Percentiles rank a stretch among this genome's conserved stretches.
Evolutionary conservation across 2,888 invertebrate species (phyloP).

Genomic region (Bursaphelenchus okinawaensis): DNA sequence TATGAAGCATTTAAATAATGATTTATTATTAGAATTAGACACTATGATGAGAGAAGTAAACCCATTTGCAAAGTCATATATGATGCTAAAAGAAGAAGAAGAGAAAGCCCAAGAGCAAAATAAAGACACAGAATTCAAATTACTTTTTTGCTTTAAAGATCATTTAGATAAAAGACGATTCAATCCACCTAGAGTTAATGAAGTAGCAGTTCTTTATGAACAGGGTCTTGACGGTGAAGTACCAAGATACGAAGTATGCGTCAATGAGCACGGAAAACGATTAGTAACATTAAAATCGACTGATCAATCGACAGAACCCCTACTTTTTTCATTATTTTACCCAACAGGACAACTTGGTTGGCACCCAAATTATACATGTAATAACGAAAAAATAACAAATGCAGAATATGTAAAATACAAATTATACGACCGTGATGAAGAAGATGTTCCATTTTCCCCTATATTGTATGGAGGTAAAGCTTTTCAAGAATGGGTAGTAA

Average conservation of each 20-base stretch:
- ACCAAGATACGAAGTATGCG: slow-evolving; percentile 16
- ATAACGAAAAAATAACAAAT: not conserved
- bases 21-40: not conserved
- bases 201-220: slow-evolving; percentile 21
- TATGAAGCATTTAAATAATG: not conserved
- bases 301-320: slow-evolving; percentile 6
- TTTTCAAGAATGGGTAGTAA: slow-evolving; percentile 17
- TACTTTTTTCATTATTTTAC: slow-evolving; percentile 10
- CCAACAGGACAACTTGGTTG: slow-evolving; percentile 5
- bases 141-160: slow-evolving; percentile 1
- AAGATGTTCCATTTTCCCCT: slow-evolving; percentile 9
- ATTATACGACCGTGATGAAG: not conserved
- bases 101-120: slow-evolving; percentile 2
- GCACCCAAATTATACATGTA: slow-evolving; percentile 11
- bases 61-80: slow-evolving; percentile 5
- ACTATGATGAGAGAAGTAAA: not conserved
- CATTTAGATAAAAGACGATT: slow-evolving; percentile 15
- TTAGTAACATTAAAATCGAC: not conserved
- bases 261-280: slow-evolving; percentile 15
- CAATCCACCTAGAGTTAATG: slow-evolving; percentile 20
- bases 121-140: not conserved
- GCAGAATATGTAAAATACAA: slow-evolving; percentile 6
- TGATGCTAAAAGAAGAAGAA: slow-evolving; percentile 10
- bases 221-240: slow-evolving; percentile 11
- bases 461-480: slow-evolving; percentile 9